Conservation (phyloP, 1,140 invertebrate genomes). For the Musca domestica region DNA sequence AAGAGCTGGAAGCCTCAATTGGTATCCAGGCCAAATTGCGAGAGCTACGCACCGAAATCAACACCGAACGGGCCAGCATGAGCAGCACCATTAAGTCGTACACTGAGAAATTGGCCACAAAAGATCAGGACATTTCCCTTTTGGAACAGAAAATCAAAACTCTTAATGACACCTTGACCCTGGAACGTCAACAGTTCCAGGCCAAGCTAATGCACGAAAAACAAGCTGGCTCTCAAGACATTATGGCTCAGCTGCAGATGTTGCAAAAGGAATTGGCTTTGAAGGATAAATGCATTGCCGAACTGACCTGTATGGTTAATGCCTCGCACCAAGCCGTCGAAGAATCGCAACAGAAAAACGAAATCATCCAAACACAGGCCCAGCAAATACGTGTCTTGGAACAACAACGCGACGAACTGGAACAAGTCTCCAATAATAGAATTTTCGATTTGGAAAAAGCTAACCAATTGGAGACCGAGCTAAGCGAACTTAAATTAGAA, state of each 20-base stretch:
- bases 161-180: slow-evolving; percentile 42
- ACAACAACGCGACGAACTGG: slow-evolving; percentile 48
- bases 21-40: slow-evolving; percentile 73
- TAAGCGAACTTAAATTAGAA: slow-evolving; percentile 44
- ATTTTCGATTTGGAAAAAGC: slow-evolving; percentile 48
- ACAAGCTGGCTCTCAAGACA: slow-evolving; percentile 46
- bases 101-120: slow-evolving; percentile 43
- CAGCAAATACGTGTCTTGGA: slow-evolving; percentile 39
- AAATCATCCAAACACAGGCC: slow-evolving; percentile 39
- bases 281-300: slow-evolving; percentile 46
- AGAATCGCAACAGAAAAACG: slow-evolving; percentile 44
- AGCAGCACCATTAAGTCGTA: slow-evolving; percentile 57
- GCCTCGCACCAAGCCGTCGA: slow-evolving; percentile 30
- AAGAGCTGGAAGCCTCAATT: slow-evolving; percentile 69
- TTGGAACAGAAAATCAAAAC: slow-evolving; percentile 43
- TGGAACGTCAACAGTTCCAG: slow-evolving; percentile 52
- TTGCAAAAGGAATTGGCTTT: slow-evolving; percentile 45
- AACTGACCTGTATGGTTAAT: slow-evolving; percentile 42
- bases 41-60: slow-evolving; percentile 73
- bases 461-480: slow-evolving; percentile 42
- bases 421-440: slow-evolving; percentile 43
- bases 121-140: slow-evolving; percentile 41
- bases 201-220: slow-evolving; percentile 41
- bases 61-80: slow-evolving; percentile 62
- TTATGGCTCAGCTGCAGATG: slow-evolving; percentile 42